Percentiles rank a stretch among this genome's conserved stretches.
Evolutionary conservation across 2,113 vertebrate genomes (phyloP).

Genomic region (Neolamprologus modestus): DNA sequence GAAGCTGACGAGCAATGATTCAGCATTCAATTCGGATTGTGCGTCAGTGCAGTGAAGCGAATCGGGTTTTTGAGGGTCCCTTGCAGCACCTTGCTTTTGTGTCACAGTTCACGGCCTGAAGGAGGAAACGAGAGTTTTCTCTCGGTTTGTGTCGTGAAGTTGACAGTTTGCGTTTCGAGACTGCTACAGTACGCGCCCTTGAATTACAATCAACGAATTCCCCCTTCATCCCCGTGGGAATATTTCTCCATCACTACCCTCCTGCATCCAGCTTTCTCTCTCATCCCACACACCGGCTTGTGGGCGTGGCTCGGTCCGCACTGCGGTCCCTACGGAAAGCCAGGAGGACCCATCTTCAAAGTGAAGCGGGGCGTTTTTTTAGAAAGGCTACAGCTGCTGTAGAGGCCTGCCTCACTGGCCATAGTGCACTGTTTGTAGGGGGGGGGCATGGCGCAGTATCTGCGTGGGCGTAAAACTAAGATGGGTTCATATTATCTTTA

Average conservation of each 20-base stretch:
- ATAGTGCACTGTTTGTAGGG: not conserved
- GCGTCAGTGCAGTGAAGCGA: constrained; percentile 22
- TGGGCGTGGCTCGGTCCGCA: constrained; percentile 94
- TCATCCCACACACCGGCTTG: constrained; percentile 72
- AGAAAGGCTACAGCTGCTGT: not conserved
- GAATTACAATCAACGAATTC: not conserved
- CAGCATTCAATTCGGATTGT: constrained; percentile 32
- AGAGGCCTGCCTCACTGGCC: not conserved
- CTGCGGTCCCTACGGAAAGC: constrained; percentile 92
- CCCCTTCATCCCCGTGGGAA: not conserved
- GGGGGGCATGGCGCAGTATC: constrained; percentile 6
- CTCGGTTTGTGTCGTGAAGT: not conserved
- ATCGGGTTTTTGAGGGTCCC: not conserved
- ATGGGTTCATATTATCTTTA: not conserved
- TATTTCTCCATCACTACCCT: not conserved
- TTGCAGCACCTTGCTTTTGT: constrained; percentile 27
- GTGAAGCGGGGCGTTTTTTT: constrained; percentile 66
- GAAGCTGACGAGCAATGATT: constrained; percentile 29
- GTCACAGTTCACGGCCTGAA: not conserved
- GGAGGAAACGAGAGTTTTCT: not conserved
- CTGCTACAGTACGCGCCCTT: not conserved
- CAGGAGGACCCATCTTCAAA: constrained; percentile 62
- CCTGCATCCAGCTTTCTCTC: constrained; percentile 46
- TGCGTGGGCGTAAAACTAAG: not conserved
- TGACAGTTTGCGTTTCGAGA: not conserved